These are phyloP conservation scores for Samia ricini DNA, from an alignment of 1,140 invertebrate species.

Conservation along the genomic window DNA sequence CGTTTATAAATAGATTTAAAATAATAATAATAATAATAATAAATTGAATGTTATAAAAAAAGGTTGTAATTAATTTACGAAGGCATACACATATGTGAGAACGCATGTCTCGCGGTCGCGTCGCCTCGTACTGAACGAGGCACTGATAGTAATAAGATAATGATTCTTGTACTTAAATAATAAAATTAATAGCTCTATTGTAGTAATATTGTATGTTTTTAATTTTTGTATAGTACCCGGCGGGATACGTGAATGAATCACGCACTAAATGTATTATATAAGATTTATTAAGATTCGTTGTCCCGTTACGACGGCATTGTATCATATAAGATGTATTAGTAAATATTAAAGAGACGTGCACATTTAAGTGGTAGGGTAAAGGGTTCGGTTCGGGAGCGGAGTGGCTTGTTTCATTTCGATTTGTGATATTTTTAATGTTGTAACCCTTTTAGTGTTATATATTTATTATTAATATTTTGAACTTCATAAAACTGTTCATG, in stretches of 20 bases:
- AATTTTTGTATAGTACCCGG: conserved; percentile 77
- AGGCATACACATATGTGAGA: conserved; percentile 47
- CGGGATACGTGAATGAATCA: conserved; percentile 39
- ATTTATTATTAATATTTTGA: neutral
- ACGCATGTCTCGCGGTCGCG: conserved; percentile 5
- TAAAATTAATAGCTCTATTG: conserved; percentile 33
- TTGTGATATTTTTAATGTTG: conserved; percentile 3
- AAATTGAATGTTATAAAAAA: conserved; percentile 67
- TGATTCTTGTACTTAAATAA: conserved; percentile 71
- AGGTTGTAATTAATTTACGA: conserved; percentile 74
- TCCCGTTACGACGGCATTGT: conserved; percentile 15
- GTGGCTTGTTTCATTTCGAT: conserved; percentile 11
- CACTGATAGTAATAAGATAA: conserved; percentile 71
- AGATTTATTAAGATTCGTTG: conserved; percentile 59
- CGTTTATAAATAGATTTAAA: conserved; percentile 57
- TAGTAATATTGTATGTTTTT: conserved; percentile 73
- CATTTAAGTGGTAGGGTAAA: conserved; percentile 18
- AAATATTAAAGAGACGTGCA: conserved; percentile 30
- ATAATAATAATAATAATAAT: conserved; percentile 60
- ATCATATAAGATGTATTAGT: conserved; percentile 60
- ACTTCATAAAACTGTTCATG: neutral
- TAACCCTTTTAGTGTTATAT: neutral
- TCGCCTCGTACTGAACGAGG: conserved; percentile 50
- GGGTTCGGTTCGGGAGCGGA: conserved; percentile 12
- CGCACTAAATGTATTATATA: conserved; percentile 63